Base-by-base conservation (phyloP, 2,888 invertebrate genomes). In the Brachyopa scutellaris region DNA sequence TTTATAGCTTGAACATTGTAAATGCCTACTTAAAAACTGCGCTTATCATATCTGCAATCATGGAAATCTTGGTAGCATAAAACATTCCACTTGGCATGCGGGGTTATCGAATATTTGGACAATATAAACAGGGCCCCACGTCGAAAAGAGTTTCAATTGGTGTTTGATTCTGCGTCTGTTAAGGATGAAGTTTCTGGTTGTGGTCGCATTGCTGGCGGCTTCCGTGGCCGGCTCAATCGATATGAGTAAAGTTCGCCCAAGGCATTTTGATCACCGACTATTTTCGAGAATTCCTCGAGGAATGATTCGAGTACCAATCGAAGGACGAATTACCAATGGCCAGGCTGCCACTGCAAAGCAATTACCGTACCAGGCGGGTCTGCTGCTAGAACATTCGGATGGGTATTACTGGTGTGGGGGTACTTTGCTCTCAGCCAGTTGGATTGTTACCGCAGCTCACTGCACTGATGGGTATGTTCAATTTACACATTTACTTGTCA, bases 381-480 rank as follows among this genome's bases (percentile, higher is more conserved):
- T 90, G 3, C 0, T 80, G 51, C 69, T 89, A 1, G 64, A 72
- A 49, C 17, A 85, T 0, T 0, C 17, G 0, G 80, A 85, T 0
- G 85, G 85, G 1, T 79, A 84, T 13, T 86, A 85, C 29, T 89
- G 88, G 88, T 90, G 90, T 47, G 90, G 90, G 19, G 90, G 88
- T 29, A 85, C 86, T 49, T 19, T 90, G 62, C 85, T 90, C 38
- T 88, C 88, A 1, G 19, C 85, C 1, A 85, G 85, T 3, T 87
- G 86, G 85, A 45, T 90, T 7, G 1, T 90, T 0, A 89, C 89
- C 1, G 89, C 89, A 11, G 90, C 88, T 53, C 89, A 89, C 72
- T 89, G 89, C 79, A 85, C 87, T 5, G 86, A 86, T 29, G 49
- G 59, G 33, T 53, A 85, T 62, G 85, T 85, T 73, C 61, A 57